These are phyloP conservation scores for Patella pellucida DNA, from an alignment of 2,888 invertebrate species.

Conservation along the genomic window DNA sequence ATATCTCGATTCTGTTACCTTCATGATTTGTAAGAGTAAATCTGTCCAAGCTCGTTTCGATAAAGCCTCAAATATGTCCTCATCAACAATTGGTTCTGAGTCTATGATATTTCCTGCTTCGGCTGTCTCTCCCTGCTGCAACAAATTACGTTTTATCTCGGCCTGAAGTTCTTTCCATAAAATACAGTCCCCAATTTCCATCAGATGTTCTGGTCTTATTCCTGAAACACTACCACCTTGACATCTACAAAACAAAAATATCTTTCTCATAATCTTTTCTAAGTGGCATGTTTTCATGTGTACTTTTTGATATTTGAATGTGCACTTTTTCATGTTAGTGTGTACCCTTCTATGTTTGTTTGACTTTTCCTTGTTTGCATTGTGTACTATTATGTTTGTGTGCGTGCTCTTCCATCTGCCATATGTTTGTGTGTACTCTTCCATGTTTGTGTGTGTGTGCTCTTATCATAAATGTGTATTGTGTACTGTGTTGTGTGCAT, in stretches of 20 bases:
- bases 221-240: slow-evolving; percentile 69
- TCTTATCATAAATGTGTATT: too few relatives aligned
- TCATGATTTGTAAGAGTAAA: slow-evolving; percentile 68
- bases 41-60: slow-evolving; percentile 71
- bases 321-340: too few relatives aligned
- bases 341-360: too few relatives aligned
- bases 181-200: slow-evolving; percentile 67
- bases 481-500: too few relatives aligned
- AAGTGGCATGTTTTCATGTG: too few relatives aligned
- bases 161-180: slow-evolving; percentile 67
- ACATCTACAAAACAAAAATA: slow-evolving; percentile 47
- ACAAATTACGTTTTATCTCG: slow-evolving; percentile 46
- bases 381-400: too few relatives aligned
- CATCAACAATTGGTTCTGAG: slow-evolving; percentile 62
- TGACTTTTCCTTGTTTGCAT: too few relatives aligned
- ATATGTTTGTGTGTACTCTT: too few relatives aligned
- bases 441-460: too few relatives aligned
- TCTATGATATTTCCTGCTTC: slow-evolving; percentile 45
- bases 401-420: too few relatives aligned
- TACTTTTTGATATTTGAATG: too few relatives aligned
- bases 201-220: slow-evolving; percentile 70
- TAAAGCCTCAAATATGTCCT: slow-evolving; percentile 69
- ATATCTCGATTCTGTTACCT: slow-evolving; percentile 49
- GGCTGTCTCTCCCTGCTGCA: slow-evolving; percentile 45
- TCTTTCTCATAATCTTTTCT: too few relatives aligned